Conservation (phyloP, 2,888 invertebrate genomes). For the Tipula vernalis region DNA sequence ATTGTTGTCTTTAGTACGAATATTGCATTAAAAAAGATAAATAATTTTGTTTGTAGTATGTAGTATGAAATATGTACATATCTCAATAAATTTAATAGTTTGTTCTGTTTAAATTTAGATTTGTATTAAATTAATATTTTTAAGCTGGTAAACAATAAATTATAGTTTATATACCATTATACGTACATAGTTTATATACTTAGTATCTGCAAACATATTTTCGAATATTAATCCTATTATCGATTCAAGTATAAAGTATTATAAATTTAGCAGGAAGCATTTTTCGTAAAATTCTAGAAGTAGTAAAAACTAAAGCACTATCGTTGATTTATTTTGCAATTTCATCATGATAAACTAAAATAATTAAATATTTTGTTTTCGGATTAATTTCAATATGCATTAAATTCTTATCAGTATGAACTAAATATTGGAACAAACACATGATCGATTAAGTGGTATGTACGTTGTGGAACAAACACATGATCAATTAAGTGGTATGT, state of each 20-base stretch:
- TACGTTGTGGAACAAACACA: too few species aligned
- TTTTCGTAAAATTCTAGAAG: not conserved
- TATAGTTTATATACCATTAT: not conserved
- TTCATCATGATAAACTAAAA: not conserved
- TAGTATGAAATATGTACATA: not conserved
- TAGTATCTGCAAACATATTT: not conserved
- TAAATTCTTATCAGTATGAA: too few species aligned
- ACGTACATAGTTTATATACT: too few species aligned
- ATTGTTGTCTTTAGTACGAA: not conserved
- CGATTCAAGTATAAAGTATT: not conserved
- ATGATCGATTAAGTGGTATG: too few species aligned
- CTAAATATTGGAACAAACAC: too few species aligned
- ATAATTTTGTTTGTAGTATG: too few species aligned
- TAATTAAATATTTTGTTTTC: not conserved
- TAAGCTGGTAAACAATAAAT: not conserved
- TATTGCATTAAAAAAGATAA: too few species aligned
- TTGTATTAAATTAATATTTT: too few species aligned
- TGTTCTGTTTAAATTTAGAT: too few species aligned
- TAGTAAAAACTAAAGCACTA: not conserved
- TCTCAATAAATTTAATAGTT: too few species aligned
- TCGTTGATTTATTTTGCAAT: not conserved
- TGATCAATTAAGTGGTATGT: too few species aligned
- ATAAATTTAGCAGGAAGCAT: not conserved
- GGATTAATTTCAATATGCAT: too few species aligned
- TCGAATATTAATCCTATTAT: not conserved